Percentiles rank a stretch among this genome's conserved stretches.
phyloP scores from a whole-genome alignment of 2,888 invertebrate genomes.

The Girardia tigrina region DNA sequence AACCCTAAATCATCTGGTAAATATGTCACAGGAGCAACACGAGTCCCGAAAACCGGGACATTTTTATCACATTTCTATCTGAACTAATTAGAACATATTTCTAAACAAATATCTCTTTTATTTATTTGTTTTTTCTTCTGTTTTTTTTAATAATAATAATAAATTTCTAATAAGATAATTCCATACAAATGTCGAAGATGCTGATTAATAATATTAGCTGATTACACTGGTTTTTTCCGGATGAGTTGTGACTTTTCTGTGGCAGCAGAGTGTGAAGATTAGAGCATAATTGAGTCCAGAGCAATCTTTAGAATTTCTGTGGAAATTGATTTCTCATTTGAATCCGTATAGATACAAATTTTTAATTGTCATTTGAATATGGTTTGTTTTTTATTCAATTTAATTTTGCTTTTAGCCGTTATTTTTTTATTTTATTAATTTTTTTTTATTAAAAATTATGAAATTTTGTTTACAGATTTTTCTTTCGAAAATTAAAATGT shows the following conservation, averaged over 20 bases:
- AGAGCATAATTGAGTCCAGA: constrained; percentile 20
- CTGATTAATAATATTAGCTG: neutral
- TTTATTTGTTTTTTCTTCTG: neutral
- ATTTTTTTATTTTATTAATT: no score
- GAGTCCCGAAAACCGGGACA: neutral
- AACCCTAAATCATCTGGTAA: constrained; percentile 23
- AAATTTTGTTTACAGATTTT: no score
- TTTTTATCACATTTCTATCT: constrained; percentile 2
- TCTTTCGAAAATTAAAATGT: no score
- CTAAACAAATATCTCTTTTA: neutral
- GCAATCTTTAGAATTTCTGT: constrained; percentile 18
- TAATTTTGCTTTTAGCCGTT: no score
- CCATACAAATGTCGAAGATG: constrained; percentile 17
- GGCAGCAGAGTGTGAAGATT: constrained; percentile 18
- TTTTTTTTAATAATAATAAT: neutral
- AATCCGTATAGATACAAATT: constrained; percentile 23
- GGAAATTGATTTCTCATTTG: constrained; percentile 19
- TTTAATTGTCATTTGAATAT: constrained; percentile 1
- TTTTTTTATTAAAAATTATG: no score
- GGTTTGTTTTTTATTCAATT: neutral
- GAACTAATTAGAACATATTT: constrained; percentile 17
- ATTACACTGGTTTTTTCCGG: neutral
- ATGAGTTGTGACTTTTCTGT: constrained; percentile 5
- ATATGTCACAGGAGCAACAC: constrained; percentile 10
- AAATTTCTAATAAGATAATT: neutral